phyloP scores from a whole-genome alignment of 2,888 invertebrate species.

The Nymphalis urticae region DNA sequence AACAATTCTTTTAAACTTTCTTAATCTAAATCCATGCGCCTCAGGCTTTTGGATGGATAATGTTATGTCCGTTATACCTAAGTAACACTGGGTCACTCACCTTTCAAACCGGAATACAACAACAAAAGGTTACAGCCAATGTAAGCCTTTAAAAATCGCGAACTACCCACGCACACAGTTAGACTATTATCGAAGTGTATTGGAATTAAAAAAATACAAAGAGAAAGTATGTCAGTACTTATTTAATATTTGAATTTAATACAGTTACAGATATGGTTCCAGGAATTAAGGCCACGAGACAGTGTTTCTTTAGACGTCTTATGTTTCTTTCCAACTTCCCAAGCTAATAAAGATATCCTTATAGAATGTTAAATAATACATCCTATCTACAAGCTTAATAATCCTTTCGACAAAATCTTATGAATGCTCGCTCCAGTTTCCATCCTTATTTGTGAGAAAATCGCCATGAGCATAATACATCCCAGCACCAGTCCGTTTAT shows the following conservation, averaged over 20 bases:
- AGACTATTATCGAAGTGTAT: neutral
- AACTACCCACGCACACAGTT: neutral
- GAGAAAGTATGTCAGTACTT: conserved; percentile 24
- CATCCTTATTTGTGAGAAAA: conserved; percentile 7
- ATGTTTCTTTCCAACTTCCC: conserved; percentile 18
- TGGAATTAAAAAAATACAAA: neutral
- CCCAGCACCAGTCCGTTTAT: too few species aligned
- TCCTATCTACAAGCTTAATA: conserved; percentile 19
- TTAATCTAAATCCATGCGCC: too few species aligned
- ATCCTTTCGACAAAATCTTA: conserved; percentile 7
- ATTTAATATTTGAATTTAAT: too few species aligned
- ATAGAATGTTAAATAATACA: conserved; percentile 20
- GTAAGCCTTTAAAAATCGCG: neutral
- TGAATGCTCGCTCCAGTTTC: neutral
- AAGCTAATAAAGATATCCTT: conserved; percentile 9
- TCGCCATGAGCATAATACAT: neutral
- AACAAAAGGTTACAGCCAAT: neutral
- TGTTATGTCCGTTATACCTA: too few species aligned
- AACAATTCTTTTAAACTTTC: too few species aligned
- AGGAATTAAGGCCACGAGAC: conserved; percentile 28
- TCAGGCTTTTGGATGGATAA: too few species aligned
- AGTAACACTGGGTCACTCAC: too few species aligned
- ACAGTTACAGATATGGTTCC: neutral
- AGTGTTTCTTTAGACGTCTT: conserved; percentile 16
- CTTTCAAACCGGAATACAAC: too few species aligned